Evolutionary conservation across 2,113 vertebrate species (phyloP).

Genomic region (Peucedramus taeniatus): DNA sequence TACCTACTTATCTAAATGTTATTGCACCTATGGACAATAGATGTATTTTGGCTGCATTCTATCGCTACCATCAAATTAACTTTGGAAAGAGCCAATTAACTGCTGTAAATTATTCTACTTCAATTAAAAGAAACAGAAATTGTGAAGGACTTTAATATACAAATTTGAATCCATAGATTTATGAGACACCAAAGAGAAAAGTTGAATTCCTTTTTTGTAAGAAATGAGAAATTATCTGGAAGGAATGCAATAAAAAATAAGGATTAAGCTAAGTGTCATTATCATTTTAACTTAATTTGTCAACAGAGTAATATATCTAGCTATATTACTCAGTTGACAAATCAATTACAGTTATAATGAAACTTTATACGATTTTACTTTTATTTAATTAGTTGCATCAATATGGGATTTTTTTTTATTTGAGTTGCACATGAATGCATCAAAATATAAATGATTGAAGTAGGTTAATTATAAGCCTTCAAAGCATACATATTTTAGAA

Average conservation of each 20-base stretch:
- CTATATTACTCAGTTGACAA: slow-evolving; percentile 64
- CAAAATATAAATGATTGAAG: slow-evolving; percentile 66
- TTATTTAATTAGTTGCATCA: slow-evolving; percentile 73
- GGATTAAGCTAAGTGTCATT: slow-evolving; percentile 47
- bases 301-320: slow-evolving; percentile 65
- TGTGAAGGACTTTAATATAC: slow-evolving; percentile 45
- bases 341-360: slow-evolving; percentile 73
- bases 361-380: slow-evolving; percentile 71
- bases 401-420: neutral
- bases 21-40: slow-evolving; percentile 17
- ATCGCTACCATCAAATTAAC: slow-evolving; percentile 71
- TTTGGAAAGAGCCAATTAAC: slow-evolving; percentile 71
- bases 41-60: slow-evolving; percentile 44
- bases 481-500: slow-evolving; percentile 55
- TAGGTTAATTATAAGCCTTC: slow-evolving; percentile 59
- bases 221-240: slow-evolving; percentile 67
- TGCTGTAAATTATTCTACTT: slow-evolving; percentile 71
- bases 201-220: neutral
- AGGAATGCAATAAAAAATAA: slow-evolving; percentile 66
- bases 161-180: slow-evolving; percentile 61
- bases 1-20: slow-evolving; percentile 55
- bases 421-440: slow-evolving; percentile 61
- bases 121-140: slow-evolving; percentile 71
- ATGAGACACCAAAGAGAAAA: slow-evolving; percentile 39
- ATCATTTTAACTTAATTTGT: slow-evolving; percentile 74